Conservation (phyloP, 2,797 vertebrate species). For the Clarias fuscus region DNA sequence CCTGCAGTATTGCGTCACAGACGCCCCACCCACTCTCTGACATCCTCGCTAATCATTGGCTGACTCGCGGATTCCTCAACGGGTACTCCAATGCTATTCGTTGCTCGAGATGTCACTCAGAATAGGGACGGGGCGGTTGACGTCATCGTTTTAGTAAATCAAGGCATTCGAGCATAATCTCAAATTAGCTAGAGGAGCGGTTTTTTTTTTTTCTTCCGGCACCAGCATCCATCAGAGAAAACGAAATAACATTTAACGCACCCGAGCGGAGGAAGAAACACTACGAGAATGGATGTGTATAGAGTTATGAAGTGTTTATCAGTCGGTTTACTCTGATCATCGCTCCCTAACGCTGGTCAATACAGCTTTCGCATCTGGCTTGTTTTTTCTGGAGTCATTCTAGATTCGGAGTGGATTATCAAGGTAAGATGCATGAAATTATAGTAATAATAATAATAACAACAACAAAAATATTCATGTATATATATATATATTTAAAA, state of each 20-base stretch:
- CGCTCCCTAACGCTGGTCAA: slow-evolving; percentile 48
- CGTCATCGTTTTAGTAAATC: slow-evolving; percentile 81
- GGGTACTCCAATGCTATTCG: slow-evolving; percentile 60
- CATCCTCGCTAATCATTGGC: slow-evolving; percentile 62
- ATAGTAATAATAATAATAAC: neutral
- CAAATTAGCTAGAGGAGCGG: slow-evolving; percentile 59
- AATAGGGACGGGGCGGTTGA: slow-evolving; percentile 70
- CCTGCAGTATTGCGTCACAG: slow-evolving; percentile 83
- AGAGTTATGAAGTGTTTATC: slow-evolving; percentile 62
- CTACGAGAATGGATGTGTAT: slow-evolving; percentile 75
- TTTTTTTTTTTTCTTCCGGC: slow-evolving; percentile 49
- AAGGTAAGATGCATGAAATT: slow-evolving; percentile 65
- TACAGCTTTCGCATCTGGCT: slow-evolving; percentile 60
- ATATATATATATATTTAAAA: neutral
- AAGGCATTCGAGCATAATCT: slow-evolving; percentile 71
- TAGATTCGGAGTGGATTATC: slow-evolving; percentile 42
- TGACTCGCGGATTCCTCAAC: slow-evolving; percentile 41
- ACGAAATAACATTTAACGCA: neutral
- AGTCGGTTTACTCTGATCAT: slow-evolving; percentile 68
- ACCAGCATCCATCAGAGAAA: slow-evolving; percentile 43
- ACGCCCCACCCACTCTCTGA: slow-evolving; percentile 22
- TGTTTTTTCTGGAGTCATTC: slow-evolving; percentile 55
- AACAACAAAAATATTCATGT: neutral
- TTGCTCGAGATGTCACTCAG: slow-evolving; percentile 54
- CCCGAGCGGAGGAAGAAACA: slow-evolving; percentile 53